Conservation (phyloP, 53 echinoderm and acorn worm genomes). For the Apostichopus leukothele region DNA sequence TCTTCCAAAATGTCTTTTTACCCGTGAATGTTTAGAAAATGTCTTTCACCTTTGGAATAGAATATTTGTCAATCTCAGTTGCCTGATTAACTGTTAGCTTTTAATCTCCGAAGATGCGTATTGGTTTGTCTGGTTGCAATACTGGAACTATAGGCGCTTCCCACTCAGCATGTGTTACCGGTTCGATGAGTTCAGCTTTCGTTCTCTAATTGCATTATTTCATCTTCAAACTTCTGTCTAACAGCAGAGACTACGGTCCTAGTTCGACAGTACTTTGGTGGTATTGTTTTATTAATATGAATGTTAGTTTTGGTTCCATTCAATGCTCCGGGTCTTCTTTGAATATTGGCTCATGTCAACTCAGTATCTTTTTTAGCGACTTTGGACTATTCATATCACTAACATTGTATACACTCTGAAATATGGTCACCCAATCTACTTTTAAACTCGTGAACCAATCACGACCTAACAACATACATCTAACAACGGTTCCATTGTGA, state of each 20-base stretch:
- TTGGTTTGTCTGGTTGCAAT: slow-evolving; percentile 5
- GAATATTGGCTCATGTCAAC: too few species aligned
- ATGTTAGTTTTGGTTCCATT: too few species aligned
- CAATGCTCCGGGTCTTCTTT: too few species aligned
- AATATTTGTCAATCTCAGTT: slow-evolving; percentile 46
- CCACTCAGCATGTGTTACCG: slow-evolving; percentile 46
- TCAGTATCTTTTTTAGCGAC: background rate
- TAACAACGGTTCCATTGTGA: too few species aligned
- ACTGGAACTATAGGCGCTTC: slow-evolving; percentile 52
- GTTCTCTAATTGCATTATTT: too few species aligned
- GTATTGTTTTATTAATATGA: background rate
- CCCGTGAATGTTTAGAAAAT: slow-evolving; percentile 55
- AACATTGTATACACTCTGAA: slow-evolving; percentile 7
- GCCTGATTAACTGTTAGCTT: slow-evolving; percentile 55
- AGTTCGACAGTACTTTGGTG: background rate
- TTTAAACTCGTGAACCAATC: slow-evolving; percentile 49
- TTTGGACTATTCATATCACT: background rate
- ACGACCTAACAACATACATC: background rate
- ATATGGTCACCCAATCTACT: slow-evolving; percentile 46
- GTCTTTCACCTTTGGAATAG: slow-evolving; percentile 43
- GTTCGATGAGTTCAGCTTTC: slow-evolving; percentile 35
- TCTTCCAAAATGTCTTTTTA: slow-evolving; percentile 54
- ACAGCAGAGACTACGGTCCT: background rate
- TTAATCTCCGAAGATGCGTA: slow-evolving; percentile 59
- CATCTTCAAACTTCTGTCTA: background rate